These are phyloP conservation scores for Dendrocopos noguchii DNA, from an alignment of 2,113 vertebrate genomes.

Conservation along the genomic window DNA sequence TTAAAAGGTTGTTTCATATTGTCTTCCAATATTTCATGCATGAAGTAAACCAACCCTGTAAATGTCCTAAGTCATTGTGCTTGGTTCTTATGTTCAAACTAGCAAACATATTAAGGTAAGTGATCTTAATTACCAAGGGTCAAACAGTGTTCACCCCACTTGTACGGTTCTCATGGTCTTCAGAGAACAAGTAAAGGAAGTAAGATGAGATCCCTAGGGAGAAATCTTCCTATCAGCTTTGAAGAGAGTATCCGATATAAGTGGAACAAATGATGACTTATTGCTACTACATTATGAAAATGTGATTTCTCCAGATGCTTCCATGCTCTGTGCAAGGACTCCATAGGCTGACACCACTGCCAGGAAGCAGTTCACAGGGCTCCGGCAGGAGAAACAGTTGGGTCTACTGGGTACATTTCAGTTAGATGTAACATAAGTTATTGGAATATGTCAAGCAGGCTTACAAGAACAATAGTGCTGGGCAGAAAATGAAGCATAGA, in stretches of 20 bases:
- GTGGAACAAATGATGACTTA: conserved; percentile 56
- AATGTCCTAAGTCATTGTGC: conserved; percentile 24
- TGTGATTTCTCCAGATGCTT: conserved; percentile 51
- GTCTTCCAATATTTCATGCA: conserved; percentile 50
- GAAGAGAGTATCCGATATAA: conserved; percentile 47
- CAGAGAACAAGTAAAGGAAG: conserved; percentile 21
- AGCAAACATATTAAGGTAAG: conserved; percentile 63
- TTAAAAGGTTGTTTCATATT: conserved; percentile 17
- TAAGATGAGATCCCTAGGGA: conserved; percentile 42
- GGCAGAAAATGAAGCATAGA: neutral
- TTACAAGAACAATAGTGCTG: neutral
- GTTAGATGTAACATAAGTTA: neutral
- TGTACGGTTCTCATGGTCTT: conserved; percentile 40
- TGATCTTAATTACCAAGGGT: conserved; percentile 72
- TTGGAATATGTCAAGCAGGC: neutral
- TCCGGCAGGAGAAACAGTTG: neutral
- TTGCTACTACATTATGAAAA: conserved; percentile 55
- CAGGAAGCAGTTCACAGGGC: neutral
- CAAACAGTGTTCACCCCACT: conserved; percentile 50
- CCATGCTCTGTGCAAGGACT: neutral
- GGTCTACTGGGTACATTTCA: neutral
- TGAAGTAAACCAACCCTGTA: conserved; percentile 36
- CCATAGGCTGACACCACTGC: neutral
- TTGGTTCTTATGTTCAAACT: conserved; percentile 48
- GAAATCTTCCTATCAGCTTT: conserved; percentile 51